Evolutionary conservation across 2,888 invertebrate species (phyloP), one percentile per base, ranked within the genome.

Genomic region (Serripes groenlandicus): DNA sequence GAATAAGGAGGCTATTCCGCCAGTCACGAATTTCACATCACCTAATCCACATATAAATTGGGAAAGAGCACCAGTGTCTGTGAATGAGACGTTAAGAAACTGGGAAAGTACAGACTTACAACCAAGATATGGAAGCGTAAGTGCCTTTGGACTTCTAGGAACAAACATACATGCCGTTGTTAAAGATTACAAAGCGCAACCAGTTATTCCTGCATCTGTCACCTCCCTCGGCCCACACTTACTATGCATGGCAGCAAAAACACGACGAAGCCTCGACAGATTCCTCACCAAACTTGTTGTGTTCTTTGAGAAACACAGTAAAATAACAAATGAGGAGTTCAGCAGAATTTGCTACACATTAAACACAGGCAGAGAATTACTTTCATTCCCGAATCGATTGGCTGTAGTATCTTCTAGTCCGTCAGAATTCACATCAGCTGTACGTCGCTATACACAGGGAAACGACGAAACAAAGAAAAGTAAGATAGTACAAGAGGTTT

Each of bases 21-120:
- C 64, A 28, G 64, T 34, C 64, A 34, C 34, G 32, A 30, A 64
- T 32, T 64, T 64, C 32, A 15, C 32, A 32, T 34, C 32, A 18
- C 64, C 64, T 2, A 64, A 64, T 30, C 64, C 64, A 32, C 64
- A 64, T 34, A 64, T 64, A 11, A 64, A 34, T 11, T 64, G 64
- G 64, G 34, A 64, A 26, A 64, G 11, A 64, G 64, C 64, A 34
- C 64, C 64, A 26, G 56, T 56, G 23, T 21, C n/a, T 11, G 56
- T 56, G 18, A 56, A 56, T 23, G n/a, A 56, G 23, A 56, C 56
- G 11, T 11, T 56, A 11, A 56, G 23, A 56, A 26, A 56, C 11
- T 56, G 56, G 56, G 56, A 56, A 56, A 56, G 28, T n/a, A 9
- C 11, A 26, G 56, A 26, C 21, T 15, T 26, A 56, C n/a, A 56